Evolutionary conservation across 2,888 invertebrate species (phyloP), one percentile per base, ranked within the genome.

Genomic region (Hypomecis atomaria): DNA sequence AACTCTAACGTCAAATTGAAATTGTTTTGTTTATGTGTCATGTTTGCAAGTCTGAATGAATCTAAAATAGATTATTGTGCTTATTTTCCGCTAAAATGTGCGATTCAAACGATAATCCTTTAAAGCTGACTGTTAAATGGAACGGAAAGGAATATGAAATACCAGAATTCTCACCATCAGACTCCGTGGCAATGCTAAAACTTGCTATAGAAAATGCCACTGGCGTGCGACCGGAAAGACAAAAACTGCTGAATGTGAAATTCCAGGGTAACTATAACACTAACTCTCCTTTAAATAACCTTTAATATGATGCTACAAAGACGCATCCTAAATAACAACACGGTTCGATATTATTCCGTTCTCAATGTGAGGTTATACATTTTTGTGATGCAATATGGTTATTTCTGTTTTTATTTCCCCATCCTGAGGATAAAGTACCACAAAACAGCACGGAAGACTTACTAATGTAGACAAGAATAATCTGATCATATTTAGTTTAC

Each of bases 231-330:
- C 97, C 98, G n/a, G 97, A 97, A 79, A 94, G 98, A 69, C 99
- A 99, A 86, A 99, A 99, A 89, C 90, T 99, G 48, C 94, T 99
- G 48, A 99, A 99, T 88, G 94, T 99, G 57, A 98, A 98, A 92
- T 94, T 95, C 82, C 98, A 98, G 95, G 98, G 98, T 97, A 88
- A 84, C 56, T 83, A 76, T 57, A 63, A 60, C 57, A 53, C 52
- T 58, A 66, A 67, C 59, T 67, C 55, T 37, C 38, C 37, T 50
- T 1, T 58, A 66, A 37, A 50, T 55, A 36, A 65, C 61, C 61
- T 63, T 58, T 36, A 44, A 1, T 53, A n/a, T 37, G 52, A 55
- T 38, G 50, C 8, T n/a, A 6, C 9, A 52, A 40, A 62, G 33
- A 34, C 44, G 11, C 38, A 36, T 48, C 38, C 43, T 42, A 11